These are phyloP conservation scores for Catharus ustulatus DNA, from an alignment of 2,797 vertebrate genomes.

Conservation along the genomic window DNA sequence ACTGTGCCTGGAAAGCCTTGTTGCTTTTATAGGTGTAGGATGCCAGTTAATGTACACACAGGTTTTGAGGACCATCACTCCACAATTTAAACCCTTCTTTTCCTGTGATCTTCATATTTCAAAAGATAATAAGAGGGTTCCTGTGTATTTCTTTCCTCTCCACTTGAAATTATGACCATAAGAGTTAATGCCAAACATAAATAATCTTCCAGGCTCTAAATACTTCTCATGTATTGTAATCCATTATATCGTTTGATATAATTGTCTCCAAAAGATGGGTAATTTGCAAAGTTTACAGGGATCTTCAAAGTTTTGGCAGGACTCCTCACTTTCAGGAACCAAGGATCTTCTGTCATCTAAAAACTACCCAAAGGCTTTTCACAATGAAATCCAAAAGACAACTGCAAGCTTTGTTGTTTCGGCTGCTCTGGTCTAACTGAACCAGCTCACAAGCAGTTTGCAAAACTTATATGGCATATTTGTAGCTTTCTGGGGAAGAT, in stretches of 20 bases:
- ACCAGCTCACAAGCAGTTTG: conserved; percentile 66
- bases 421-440: conserved; percentile 66
- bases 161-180: conserved; percentile 67
- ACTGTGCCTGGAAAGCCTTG: not conserved
- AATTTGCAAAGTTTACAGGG: conserved; percentile 62
- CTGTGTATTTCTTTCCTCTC: conserved; percentile 51
- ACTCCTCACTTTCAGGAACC: conserved; percentile 68
- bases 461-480: conserved; percentile 59
- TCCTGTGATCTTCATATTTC: conserved; percentile 76
- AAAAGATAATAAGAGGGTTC: conserved; percentile 72
- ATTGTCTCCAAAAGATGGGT: conserved; percentile 68
- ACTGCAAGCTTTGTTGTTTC: conserved; percentile 71
- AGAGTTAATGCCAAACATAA: conserved; percentile 67
- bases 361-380: conserved; percentile 71
- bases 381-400: conserved; percentile 66
- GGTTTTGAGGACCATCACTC: conserved; percentile 49
- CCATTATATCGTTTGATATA: conserved; percentile 69
- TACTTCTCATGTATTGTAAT: conserved; percentile 69
- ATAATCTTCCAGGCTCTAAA: conserved; percentile 70
- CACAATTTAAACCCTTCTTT: conserved; percentile 58
- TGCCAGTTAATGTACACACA: conserved; percentile 45
- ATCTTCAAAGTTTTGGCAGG: conserved; percentile 65
- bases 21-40: conserved; percentile 48
- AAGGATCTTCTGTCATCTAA: conserved; percentile 60
- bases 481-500: conserved; percentile 53